A percentile compares a stretch with the other conserved stretches of the same genome.
Conservation (phyloP, 2,113 vertebrate species). For the Pungitius pungitius region DNA sequence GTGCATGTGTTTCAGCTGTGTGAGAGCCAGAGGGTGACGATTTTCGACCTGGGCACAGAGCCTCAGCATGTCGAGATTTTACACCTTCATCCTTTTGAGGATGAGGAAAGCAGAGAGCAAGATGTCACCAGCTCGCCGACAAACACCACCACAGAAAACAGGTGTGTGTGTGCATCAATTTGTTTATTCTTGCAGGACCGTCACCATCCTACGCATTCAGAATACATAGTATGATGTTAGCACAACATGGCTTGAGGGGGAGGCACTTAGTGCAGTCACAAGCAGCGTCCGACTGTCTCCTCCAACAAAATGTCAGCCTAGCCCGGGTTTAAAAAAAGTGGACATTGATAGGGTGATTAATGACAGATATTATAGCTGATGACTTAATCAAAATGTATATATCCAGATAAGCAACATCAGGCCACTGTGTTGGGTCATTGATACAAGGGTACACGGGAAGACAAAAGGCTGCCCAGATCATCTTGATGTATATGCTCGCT, state of each 20-base stretch:
- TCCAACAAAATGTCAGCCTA: too few species aligned
- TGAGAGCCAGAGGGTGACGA: constrained; percentile 61
- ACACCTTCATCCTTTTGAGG: constrained; percentile 56
- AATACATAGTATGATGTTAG: background rate
- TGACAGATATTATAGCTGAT: background rate
- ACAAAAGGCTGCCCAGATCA: background rate
- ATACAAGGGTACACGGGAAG: background rate
- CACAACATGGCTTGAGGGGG: too few species aligned
- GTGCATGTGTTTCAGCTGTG: constrained; percentile 54
- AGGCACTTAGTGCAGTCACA: too few species aligned
- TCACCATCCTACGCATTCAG: background rate
- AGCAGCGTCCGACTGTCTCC: too few species aligned
- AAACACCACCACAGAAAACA: constrained; percentile 67
- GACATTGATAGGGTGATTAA: background rate
- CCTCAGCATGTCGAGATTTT: constrained; percentile 61
- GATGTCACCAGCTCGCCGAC: constrained; percentile 61
- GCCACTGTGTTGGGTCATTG: background rate
- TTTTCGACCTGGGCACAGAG: constrained; percentile 41
- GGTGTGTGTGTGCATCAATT: constrained; percentile 35
- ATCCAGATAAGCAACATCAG: background rate
- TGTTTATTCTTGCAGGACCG: background rate
- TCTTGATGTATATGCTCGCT: background rate
- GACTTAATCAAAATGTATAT: background rate
- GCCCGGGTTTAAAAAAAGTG: too few species aligned
- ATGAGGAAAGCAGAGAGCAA: constrained; percentile 54